These are phyloP conservation scores for Sigmodon hispidus DNA, from an alignment of 2,113 vertebrate genomes.

Conservation along the genomic window DNA sequence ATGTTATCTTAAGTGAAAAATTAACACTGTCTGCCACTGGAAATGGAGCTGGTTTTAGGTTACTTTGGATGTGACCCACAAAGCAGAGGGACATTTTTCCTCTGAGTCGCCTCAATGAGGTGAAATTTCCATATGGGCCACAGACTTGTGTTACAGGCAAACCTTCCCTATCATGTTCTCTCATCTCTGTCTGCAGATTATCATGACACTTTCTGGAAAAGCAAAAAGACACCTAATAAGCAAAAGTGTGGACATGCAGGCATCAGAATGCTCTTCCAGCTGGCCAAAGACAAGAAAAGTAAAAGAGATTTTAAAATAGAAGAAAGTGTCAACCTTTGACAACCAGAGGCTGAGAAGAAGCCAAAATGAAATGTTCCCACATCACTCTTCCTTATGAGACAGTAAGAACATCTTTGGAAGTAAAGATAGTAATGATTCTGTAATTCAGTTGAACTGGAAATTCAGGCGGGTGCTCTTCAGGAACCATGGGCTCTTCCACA, in stretches of 20 bases:
- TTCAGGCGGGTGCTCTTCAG: neutral
- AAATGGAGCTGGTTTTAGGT: constrained; percentile 57
- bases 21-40: neutral
- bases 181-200: neutral
- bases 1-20: constrained; percentile 69
- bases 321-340: neutral
- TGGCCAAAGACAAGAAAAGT: neutral
- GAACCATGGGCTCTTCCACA: neutral
- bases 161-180: constrained; percentile 1
- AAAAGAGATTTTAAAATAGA: constrained; percentile 10
- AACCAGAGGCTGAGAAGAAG: neutral
- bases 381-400: neutral
- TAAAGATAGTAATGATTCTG: neutral
- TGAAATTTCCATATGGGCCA: constrained; percentile 43
- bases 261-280: neutral
- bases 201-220: neutral
- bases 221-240: neutral
- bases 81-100: constrained; percentile 19
- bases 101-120: neutral
- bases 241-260: neutral
- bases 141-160: neutral
- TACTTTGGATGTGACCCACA: constrained; percentile 65
- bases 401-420: neutral
- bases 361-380: neutral
- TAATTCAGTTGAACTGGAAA: neutral